phyloP scores from a whole-genome alignment of 2,113 vertebrate genomes.

The Seriola quinqueradiata region DNA sequence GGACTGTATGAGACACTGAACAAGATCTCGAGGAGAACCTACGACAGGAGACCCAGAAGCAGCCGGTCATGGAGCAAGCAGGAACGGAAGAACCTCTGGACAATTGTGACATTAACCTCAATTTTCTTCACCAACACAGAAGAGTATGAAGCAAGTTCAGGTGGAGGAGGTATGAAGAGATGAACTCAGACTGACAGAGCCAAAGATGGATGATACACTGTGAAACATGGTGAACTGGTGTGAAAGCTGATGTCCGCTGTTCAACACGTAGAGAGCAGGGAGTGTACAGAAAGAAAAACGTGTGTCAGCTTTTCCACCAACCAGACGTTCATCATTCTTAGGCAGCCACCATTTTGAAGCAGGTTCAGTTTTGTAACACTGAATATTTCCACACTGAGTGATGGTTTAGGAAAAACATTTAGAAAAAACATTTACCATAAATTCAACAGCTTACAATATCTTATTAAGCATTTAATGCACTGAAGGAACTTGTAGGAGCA shows the following conservation, averaged over 20 bases:
- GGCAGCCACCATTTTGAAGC: conserved; percentile 22
- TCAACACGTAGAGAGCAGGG: conserved; percentile 7
- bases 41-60: too few relatives aligned
- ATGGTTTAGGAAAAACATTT: not conserved
- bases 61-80: too few relatives aligned
- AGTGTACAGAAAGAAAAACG: conserved; percentile 3
- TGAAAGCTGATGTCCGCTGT: conserved; percentile 67
- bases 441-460: not conserved
- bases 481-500: not conserved
- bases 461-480: not conserved
- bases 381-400: not conserved
- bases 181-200: conserved; percentile 19
- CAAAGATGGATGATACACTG: conserved; percentile 49
- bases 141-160: not conserved
- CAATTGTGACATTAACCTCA: not conserved
- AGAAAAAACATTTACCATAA: not conserved
- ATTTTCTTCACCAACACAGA: not conserved
- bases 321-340: not conserved
- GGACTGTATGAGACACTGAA: too few relatives aligned
- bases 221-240: conserved; percentile 67
- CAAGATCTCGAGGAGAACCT: too few relatives aligned
- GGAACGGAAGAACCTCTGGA: too few relatives aligned
- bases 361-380: not conserved
- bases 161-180: not conserved
- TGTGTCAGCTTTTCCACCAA: conserved; percentile 18